Percentiles rank a stretch among this genome's conserved stretches.
Conservation (phyloP, 2,113 vertebrate species). For the Eolophus roseicapilla region DNA sequence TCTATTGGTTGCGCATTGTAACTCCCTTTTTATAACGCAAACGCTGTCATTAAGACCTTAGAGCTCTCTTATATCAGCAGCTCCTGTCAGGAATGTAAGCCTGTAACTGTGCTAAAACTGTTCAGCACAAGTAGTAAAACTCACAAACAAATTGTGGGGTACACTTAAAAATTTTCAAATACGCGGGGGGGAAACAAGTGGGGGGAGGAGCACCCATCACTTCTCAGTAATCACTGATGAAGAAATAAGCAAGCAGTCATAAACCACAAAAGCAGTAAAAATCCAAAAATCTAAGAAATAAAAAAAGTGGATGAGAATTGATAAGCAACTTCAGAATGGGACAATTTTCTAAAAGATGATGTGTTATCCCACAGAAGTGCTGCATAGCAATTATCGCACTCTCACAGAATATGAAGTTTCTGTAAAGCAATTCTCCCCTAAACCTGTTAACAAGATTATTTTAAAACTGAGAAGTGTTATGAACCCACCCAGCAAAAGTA, state of each 20-base stretch:
- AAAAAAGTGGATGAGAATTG: background rate
- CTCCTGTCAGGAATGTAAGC: conserved; percentile 34
- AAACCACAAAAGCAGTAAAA: background rate
- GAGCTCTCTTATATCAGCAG: background rate
- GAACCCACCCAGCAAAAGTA: background rate
- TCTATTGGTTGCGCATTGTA: conserved; percentile 5
- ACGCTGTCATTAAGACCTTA: background rate
- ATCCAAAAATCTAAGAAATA: background rate
- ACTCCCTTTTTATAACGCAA: conserved; percentile 24
- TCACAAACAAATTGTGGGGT: background rate
- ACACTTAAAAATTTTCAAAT: background rate
- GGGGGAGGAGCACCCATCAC: background rate
- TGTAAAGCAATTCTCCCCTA: background rate
- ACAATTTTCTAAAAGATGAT: background rate
- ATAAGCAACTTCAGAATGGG: background rate
- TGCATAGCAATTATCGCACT: background rate
- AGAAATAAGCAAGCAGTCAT: background rate
- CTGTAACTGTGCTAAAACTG: background rate
- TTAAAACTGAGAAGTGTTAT: background rate
- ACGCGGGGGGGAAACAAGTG: background rate
- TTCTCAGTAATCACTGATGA: background rate
- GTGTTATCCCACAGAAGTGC: background rate
- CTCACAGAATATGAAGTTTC: background rate
- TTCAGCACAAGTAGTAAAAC: background rate
- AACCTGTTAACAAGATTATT: background rate